Evolutionary conservation across 2,113 vertebrate species (phyloP), one percentile per base, ranked within the genome.

Genomic region (Pollachius pollachius): DNA sequence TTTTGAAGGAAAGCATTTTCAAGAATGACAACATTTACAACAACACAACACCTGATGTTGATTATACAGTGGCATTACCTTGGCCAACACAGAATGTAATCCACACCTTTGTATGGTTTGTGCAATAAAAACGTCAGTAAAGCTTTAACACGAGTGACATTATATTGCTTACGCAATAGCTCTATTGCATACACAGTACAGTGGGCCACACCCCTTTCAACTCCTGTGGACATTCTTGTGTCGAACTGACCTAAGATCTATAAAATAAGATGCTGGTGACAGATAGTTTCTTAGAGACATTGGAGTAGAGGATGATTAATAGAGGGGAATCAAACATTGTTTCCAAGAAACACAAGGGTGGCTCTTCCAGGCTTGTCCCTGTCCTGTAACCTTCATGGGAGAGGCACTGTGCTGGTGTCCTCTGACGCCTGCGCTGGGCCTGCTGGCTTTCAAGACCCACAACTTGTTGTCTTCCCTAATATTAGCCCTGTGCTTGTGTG

Each of bases 401-500:
- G 18, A 5, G 41, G 30, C 21, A 58, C 16, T 9, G 15, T 11
- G 27, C 30, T 21, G 18, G 41, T 21, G 34, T 68, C 54, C 4
- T 52, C 6, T 76, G 71, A 79, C 15, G 54, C 19, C 60, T 63
- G 52, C 54, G 54, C 52, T 13, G 68, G 30, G 52, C 4, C 37
- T 62, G 70, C 27, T 68, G 41, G 64, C 68, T 65, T 60, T 60
- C 19, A 58, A 64, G 69, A 69, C 70, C 79, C 70, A 71, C n/a
- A 17, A 73, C 27, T 68, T 59, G 23, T 68, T 67, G 12, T 54
- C 61, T 65, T 48, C 25, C 58, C 80, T 82, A 85, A 86, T 81
- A 85, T 84, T 86, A 89, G 81, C 66, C 37, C 9, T 52, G 34
- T 54, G 69, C 65, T 64, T 67, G 18, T 54, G 75, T 41, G 25